Percentiles rank a stretch among this genome's conserved stretches.
These are phyloP conservation scores for Melolontha melolontha DNA, from an alignment of 2,888 invertebrate genomes.

Conservation along the genomic window DNA sequence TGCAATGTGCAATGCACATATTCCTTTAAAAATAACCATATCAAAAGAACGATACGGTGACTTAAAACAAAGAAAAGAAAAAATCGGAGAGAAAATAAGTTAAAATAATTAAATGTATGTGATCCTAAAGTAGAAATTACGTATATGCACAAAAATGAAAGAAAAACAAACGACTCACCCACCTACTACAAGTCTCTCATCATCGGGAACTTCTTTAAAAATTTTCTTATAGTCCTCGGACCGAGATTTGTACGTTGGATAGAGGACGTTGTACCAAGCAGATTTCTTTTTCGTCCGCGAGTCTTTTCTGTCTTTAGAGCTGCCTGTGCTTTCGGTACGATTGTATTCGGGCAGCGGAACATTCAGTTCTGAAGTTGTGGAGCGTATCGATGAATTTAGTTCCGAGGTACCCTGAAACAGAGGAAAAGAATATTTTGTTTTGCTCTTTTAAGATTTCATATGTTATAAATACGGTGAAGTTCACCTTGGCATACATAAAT, in stretches of 20 bases:
- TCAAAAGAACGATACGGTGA: neutral
- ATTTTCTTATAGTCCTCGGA: slow-evolving; percentile 92
- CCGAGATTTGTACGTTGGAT: slow-evolving; percentile 94
- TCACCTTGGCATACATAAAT: too few species aligned
- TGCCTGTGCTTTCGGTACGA: slow-evolving; percentile 54
- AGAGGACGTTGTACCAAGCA: slow-evolving; percentile 87
- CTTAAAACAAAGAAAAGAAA: neutral
- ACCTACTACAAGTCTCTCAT: slow-evolving; percentile 95
- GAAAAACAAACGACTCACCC: slow-evolving; percentile 59
- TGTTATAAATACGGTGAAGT: neutral
- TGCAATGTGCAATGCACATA: too few species aligned
- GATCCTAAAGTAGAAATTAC: too few species aligned
- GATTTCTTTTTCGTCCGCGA: slow-evolving; percentile 79
- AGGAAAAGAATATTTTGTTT: neutral
- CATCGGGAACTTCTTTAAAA: slow-evolving; percentile 91
- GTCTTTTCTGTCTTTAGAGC: slow-evolving; percentile 59
- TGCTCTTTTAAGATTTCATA: neutral
- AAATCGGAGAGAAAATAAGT: neutral
- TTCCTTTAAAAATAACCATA: too few species aligned
- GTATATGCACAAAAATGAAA: too few species aligned
- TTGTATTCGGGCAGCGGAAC: slow-evolving; percentile 51
- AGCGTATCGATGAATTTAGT: slow-evolving; percentile 22
- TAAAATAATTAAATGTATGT: too few species aligned
- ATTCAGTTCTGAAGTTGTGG: slow-evolving; percentile 14
- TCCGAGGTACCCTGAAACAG: slow-evolving; percentile 37